A percentile compares a stretch with the other conserved stretches of the same genome.
These are phyloP conservation scores for Torymus auratus DNA, from an alignment of 2,888 invertebrate species.

Conservation along the genomic window DNA sequence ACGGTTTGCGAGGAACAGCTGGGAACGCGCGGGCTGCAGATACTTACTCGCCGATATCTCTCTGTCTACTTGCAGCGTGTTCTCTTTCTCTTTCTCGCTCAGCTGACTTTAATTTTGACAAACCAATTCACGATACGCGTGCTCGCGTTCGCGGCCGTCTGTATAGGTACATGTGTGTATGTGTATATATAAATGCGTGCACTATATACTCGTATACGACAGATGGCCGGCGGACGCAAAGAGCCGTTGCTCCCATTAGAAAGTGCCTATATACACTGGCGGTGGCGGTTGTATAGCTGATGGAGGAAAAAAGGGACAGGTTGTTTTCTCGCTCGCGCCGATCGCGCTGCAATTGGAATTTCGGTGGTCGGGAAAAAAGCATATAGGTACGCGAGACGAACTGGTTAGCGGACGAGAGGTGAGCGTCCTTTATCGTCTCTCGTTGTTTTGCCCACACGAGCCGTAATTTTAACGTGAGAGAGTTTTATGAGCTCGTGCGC, in stretches of 20 bases:
- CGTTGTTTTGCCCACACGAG: background rate
- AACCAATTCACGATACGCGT: conserved; percentile 69
- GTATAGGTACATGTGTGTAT: background rate
- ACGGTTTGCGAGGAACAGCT: conserved; percentile 59
- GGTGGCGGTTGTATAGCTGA: conserved; percentile 51
- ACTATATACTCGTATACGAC: conserved; percentile 63
- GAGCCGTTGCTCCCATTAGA: conserved; percentile 75
- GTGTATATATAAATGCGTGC: background rate
- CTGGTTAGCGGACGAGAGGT: background rate
- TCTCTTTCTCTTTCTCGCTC: conserved; percentile 61
- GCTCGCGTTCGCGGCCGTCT: background rate
- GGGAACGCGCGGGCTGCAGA: conserved; percentile 51
- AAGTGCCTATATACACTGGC: conserved; percentile 31
- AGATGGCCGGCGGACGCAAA: conserved; percentile 75
- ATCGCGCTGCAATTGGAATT: conserved; percentile 54
- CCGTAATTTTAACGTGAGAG: too few relatives aligned
- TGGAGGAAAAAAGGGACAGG: conserved; percentile 17
- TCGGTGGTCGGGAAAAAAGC: conserved; percentile 17
- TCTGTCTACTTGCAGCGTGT: conserved; percentile 57
- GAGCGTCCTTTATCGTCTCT: background rate
- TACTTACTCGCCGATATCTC: conserved; percentile 46
- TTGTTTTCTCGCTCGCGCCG: conserved; percentile 14
- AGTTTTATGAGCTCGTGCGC: too few relatives aligned
- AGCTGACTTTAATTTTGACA: conserved; percentile 76
- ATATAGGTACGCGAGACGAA: too few relatives aligned